Conservation (phyloP, 2,888 invertebrate genomes). For the Nemotelus nigrinus region DNA sequence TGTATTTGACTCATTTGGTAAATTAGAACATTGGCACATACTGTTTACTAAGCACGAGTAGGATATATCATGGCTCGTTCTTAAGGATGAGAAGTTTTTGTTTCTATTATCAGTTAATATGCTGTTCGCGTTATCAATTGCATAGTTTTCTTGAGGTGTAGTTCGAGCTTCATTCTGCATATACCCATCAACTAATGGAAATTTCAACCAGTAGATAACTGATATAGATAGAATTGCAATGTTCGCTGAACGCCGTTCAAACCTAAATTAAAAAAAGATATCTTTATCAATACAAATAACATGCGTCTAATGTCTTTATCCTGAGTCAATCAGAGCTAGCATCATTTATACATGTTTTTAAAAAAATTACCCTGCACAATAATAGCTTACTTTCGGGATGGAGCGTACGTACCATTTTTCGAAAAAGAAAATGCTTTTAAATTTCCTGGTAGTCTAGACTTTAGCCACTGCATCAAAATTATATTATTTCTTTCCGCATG, state of each 20-base stretch:
- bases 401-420: too few species aligned
- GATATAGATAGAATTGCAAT: constrained; percentile 62
- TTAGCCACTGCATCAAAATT: too few species aligned
- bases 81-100: constrained; percentile 57
- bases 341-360: too few species aligned
- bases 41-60: constrained; percentile 64
- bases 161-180: constrained; percentile 61
- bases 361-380: too few species aligned
- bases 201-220: constrained; percentile 61
- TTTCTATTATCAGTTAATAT: constrained; percentile 48
- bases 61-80: constrained; percentile 63
- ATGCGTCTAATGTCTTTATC: too few species aligned
- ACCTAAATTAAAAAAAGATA: constrained; percentile 52
- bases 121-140: constrained; percentile 52
- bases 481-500: too few species aligned
- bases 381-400: too few species aligned
- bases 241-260: constrained; percentile 59
- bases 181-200: constrained; percentile 61
- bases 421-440: too few species aligned
- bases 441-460: too few species aligned
- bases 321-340: too few species aligned
- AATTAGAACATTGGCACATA: constrained; percentile 65
- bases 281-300: not conserved
- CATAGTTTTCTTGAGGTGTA: constrained; percentile 54
- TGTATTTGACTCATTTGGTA: constrained; percentile 65